These are phyloP conservation scores for Contarinia nasturtii DNA, from an alignment of 1,140 invertebrate species.

Conservation along the genomic window DNA sequence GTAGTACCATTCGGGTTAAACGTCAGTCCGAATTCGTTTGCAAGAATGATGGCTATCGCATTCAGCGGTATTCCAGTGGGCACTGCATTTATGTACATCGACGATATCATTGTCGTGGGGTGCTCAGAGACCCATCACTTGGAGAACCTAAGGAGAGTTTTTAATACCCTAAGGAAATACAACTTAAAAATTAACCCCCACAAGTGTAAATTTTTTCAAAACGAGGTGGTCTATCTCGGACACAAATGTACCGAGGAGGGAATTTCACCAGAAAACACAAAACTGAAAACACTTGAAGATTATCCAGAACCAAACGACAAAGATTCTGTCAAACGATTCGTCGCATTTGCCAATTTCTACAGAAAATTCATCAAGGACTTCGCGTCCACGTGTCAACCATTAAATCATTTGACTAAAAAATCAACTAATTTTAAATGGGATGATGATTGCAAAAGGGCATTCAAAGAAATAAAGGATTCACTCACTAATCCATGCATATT, in stretches of 20 bases:
- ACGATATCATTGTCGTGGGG: no score
- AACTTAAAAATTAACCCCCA: conserved; percentile 12
- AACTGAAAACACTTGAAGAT: conserved; percentile 8
- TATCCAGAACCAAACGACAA: conserved; percentile 10
- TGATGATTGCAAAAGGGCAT: conserved; percentile 8
- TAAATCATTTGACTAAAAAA: conserved; percentile 10
- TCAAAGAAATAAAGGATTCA: conserved; percentile 11
- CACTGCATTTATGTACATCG: no score
- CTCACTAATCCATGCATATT: conserved; percentile 1
- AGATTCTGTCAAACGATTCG: conserved; percentile 9
- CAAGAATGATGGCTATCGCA: no score
- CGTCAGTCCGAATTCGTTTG: background rate
- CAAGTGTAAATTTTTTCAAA: conserved; percentile 10
- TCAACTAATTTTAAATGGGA: conserved; percentile 11
- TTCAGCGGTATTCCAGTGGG: no score
- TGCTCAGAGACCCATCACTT: background rate
- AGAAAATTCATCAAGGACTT: conserved; percentile 11
- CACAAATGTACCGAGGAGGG: conserved; percentile 10
- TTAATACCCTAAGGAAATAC: conserved; percentile 5
- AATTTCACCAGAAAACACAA: conserved; percentile 8
- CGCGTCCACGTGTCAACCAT: conserved; percentile 6
- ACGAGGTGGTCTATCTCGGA: conserved; percentile 9
- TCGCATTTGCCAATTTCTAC: conserved; percentile 13
- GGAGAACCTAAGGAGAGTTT: conserved; percentile 6
- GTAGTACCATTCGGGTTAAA: conserved; percentile 17